A percentile compares a stretch with the other conserved stretches of the same genome.
Evolutionary conservation across 2,797 vertebrate species (phyloP).

Genomic region (Rhabdophis nuchalis): DNA sequence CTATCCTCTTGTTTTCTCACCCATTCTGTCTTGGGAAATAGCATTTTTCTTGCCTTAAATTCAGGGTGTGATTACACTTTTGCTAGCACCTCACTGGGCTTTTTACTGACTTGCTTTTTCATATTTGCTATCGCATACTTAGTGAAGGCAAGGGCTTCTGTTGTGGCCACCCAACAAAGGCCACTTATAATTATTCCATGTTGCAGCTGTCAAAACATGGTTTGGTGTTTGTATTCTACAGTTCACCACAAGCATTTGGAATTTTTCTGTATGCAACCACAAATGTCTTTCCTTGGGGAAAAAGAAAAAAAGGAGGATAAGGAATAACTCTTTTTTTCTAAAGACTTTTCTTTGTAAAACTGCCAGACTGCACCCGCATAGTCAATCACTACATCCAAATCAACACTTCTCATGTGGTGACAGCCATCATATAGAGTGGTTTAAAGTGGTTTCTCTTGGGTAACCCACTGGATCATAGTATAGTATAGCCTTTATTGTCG

Average conservation of each 20-base stretch:
- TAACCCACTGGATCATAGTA: background rate
- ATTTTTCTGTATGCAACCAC: background rate
- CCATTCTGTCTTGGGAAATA: background rate
- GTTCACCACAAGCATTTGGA: background rate
- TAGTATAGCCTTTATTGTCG: no score
- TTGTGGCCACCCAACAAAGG: background rate
- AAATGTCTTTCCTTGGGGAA: background rate
- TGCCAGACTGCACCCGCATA: background rate
- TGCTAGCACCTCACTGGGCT: background rate
- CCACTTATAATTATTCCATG: background rate
- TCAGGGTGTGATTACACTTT: background rate
- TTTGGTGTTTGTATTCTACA: background rate
- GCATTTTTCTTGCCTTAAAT: background rate
- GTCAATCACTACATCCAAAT: background rate
- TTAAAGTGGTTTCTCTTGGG: background rate
- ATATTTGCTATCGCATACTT: background rate
- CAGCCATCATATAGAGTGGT: background rate
- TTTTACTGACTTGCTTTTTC: background rate
- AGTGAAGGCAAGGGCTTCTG: background rate
- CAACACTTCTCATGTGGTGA: background rate
- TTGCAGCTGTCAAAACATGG: conserved; percentile 4
- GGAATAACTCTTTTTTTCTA: background rate
- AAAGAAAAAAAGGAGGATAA: background rate
- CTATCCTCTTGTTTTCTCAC: background rate
- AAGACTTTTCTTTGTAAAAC: background rate